Percentiles rank a stretch among this genome's conserved stretches.
Evolutionary conservation across 2,797 vertebrate genomes (phyloP).

Genomic region (Chrosomus eos): DNA sequence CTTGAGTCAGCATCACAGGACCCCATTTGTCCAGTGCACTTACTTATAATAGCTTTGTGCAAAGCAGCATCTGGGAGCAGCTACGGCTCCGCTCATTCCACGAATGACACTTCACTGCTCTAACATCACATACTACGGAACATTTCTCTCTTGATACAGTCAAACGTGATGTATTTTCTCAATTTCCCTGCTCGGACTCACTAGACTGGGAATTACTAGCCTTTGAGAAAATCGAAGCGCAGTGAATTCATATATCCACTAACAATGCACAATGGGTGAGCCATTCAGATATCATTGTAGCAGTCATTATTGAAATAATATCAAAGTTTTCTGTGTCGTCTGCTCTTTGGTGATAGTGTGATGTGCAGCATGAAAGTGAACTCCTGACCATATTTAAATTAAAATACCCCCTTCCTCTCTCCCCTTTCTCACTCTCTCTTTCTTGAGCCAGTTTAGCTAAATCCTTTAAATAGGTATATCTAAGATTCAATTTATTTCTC

Average conservation of each 20-base stretch:
- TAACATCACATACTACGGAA: slow-evolving; percentile 30
- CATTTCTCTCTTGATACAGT: slow-evolving; percentile 34
- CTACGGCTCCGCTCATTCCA: slow-evolving; percentile 14
- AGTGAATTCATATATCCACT: slow-evolving; percentile 17
- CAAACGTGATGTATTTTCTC: slow-evolving; percentile 28
- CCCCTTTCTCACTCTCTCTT: too few relatives aligned
- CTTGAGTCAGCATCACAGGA: slow-evolving; percentile 59
- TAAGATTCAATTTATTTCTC: slow-evolving; percentile 43
- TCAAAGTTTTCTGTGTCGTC: slow-evolving; percentile 3
- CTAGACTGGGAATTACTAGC: slow-evolving; percentile 19
- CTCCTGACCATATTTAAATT: slow-evolving; percentile 19
- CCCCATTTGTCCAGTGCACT: slow-evolving; percentile 48
- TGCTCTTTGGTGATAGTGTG: background rate
- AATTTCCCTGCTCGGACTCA: background rate
- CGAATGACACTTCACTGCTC: slow-evolving; percentile 37
- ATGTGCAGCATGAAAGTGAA: slow-evolving; percentile 14
- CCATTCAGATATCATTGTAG: slow-evolving; percentile 9
- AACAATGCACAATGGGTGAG: slow-evolving; percentile 7
- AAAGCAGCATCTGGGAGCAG: slow-evolving; percentile 48
- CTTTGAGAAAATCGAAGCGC: slow-evolving; percentile 5
- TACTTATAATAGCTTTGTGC: slow-evolving; percentile 54
- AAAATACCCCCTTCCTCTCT: background rate
- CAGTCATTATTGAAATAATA: slow-evolving; percentile 22
- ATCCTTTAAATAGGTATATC: slow-evolving; percentile 21
- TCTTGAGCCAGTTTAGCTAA: slow-evolving; percentile 4